phyloP scores from a whole-genome alignment of 1,140 invertebrate genomes.

The Wasmannia auropunctata region DNA sequence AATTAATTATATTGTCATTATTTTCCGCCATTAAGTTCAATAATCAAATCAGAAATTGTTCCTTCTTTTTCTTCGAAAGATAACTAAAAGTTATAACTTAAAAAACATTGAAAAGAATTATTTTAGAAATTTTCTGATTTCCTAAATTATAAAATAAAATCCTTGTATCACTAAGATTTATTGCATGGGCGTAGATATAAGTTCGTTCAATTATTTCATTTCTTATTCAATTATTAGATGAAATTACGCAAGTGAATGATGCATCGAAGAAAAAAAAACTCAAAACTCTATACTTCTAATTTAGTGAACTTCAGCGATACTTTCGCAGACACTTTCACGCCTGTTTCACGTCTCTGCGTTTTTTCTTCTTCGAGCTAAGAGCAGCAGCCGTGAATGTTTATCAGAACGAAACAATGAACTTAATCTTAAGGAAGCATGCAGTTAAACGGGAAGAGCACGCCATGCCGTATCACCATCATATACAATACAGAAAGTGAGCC shows the following conservation, averaged over 20 bases:
- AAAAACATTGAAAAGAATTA: not conserved
- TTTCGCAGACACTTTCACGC: slow-evolving; percentile 16
- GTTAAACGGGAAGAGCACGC: slow-evolving; percentile 29
- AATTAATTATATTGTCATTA: not conserved
- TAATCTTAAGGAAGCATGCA: slow-evolving; percentile 47
- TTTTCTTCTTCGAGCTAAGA: slow-evolving; percentile 41
- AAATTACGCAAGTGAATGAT: slow-evolving; percentile 27
- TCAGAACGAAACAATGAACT: slow-evolving; percentile 56
- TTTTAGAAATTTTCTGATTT: not conserved
- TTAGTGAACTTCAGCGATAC: slow-evolving; percentile 18
- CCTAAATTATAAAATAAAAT: not conserved
- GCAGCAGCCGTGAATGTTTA: slow-evolving; percentile 53
- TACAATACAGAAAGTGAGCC: slow-evolving; percentile 52
- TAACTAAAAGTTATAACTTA: not conserved
- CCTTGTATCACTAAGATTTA: not conserved
- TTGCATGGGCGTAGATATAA: not conserved
- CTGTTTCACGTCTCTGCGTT: slow-evolving; percentile 20
- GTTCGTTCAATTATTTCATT: not conserved
- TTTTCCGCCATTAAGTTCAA: not conserved
- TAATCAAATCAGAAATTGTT: not conserved
- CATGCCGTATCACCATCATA: slow-evolving; percentile 42
- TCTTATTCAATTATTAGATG: too few relatives aligned
- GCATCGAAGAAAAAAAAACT: not conserved
- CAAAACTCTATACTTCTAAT: not conserved
- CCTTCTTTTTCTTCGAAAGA: not conserved